phyloP scores from a whole-genome alignment of 2,888 invertebrate genomes.

The Congeria kusceri region DNA sequence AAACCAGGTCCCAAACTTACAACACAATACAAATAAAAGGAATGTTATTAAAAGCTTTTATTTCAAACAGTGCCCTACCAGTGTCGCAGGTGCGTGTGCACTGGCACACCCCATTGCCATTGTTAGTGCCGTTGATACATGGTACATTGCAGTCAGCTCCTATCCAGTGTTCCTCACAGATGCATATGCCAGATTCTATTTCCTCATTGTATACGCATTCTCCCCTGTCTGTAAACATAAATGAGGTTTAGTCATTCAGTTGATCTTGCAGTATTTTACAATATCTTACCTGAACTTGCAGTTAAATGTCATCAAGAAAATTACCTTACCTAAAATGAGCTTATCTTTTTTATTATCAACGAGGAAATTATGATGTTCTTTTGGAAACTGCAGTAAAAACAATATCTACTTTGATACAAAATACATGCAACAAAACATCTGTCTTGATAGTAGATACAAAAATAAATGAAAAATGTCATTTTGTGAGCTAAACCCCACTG shows the following conservation, averaged over 20 bases:
- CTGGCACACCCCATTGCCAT: constrained; percentile 64
- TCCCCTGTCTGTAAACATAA: constrained; percentile 62
- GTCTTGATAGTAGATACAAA: too few relatives aligned
- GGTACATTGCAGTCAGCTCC: constrained; percentile 72
- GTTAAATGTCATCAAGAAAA: too few relatives aligned
- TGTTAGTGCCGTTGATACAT: constrained; percentile 75
- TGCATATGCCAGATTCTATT: constrained; percentile 63
- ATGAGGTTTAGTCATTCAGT: too few relatives aligned
- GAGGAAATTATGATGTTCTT: too few relatives aligned
- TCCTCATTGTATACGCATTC: constrained; percentile 58
- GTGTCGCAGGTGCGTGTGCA: constrained; percentile 65
- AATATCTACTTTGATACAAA: not conserved
- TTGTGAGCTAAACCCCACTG: too few relatives aligned
- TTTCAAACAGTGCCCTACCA: constrained; percentile 23
- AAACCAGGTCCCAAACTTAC: too few relatives aligned
- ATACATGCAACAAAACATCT: not conserved
- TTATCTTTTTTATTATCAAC: not conserved
- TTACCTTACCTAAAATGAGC: too few relatives aligned
- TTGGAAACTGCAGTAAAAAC: too few relatives aligned
- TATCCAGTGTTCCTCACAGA: constrained; percentile 64
- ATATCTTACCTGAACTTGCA: too few relatives aligned
- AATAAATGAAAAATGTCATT: too few relatives aligned
- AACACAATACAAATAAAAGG: too few relatives aligned
- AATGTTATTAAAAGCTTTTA: not conserved
- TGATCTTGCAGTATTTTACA: too few relatives aligned